A percentile compares a stretch with the other conserved stretches of the same genome.
Conservation (phyloP, 35 echinoderm and acorn worm species). For the Holothuria glaberrima region DNA sequence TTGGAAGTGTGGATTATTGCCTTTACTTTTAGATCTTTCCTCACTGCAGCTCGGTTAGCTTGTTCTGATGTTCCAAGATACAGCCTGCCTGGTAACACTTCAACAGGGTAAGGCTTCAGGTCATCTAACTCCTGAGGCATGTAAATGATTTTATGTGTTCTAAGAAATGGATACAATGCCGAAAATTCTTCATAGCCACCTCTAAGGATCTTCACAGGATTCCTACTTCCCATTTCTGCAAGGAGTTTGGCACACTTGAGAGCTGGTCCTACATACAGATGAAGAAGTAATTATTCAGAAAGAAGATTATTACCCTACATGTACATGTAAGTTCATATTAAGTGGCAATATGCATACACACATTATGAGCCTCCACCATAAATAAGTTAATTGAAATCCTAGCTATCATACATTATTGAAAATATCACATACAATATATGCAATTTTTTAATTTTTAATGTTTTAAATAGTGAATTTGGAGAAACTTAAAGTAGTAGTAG, state of each 20-base stretch:
- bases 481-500: too few relatives aligned
- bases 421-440: too few relatives aligned
- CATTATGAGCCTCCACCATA: not conserved
- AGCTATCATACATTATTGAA: too few relatives aligned
- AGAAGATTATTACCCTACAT: not conserved
- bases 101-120: conserved; percentile 88
- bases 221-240: conserved; percentile 88
- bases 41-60: conserved; percentile 63
- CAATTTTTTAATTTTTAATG: too few relatives aligned
- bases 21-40: conserved; percentile 94
- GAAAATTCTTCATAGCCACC: conserved; percentile 99
- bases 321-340: not conserved
- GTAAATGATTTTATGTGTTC: conserved; percentile 98
- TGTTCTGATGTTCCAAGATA: conserved; percentile 85
- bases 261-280: conserved; percentile 75
- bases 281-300: not conserved
- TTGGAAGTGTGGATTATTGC: conserved; percentile 60
- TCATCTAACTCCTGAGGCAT: conserved; percentile 91
- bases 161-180: conserved; percentile 91
- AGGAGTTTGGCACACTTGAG: conserved; percentile 84
- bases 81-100: conserved; percentile 87
- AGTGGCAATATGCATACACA: not conserved
- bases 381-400: too few relatives aligned
- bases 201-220: conserved; percentile 86
- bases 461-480: too few relatives aligned